A percentile compares a stretch with the other conserved stretches of the same genome.
These are phyloP conservation scores for Calycopis cecrops DNA, from an alignment of 1,140 invertebrate genomes.

Conservation along the genomic window DNA sequence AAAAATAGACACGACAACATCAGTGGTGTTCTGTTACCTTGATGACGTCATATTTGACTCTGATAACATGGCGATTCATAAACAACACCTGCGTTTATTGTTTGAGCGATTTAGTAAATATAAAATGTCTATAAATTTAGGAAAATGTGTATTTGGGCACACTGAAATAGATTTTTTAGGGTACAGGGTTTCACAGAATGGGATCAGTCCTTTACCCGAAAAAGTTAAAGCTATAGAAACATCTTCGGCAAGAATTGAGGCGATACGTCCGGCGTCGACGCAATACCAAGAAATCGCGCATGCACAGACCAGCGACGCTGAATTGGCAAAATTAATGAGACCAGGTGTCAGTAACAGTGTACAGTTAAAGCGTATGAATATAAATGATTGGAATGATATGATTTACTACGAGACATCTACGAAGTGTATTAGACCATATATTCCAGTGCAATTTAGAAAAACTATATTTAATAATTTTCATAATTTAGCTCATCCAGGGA, in stretches of 20 bases:
- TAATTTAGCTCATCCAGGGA: slow-evolving; percentile 21
- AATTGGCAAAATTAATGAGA: not conserved
- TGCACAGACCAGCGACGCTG: slow-evolving; percentile 1
- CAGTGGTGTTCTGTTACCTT: no score
- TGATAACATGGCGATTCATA: no score
- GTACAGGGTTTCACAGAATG: no score
- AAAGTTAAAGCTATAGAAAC: no score
- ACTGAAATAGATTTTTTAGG: no score
- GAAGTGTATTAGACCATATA: slow-evolving; percentile 7
- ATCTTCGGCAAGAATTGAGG: slow-evolving; percentile 23
- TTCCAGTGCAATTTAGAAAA: slow-evolving; percentile 9
- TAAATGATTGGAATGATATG: not conserved
- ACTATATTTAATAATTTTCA: slow-evolving; percentile 17
- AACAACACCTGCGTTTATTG: no score
- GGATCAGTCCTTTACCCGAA: no score
- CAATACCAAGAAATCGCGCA: slow-evolving; percentile 18
- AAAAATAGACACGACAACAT: no score
- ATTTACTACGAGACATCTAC: slow-evolving; percentile 14
- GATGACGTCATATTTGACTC: no score
- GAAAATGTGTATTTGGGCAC: no score
- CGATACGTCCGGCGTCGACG: slow-evolving; percentile 12
- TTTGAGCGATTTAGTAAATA: no score
- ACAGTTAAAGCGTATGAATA: not conserved
- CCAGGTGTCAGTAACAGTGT: slow-evolving; percentile 1
- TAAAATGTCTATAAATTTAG: no score